Evolutionary conservation across 2,113 vertebrate species (phyloP), one percentile per base, ranked within the genome.

Genomic region (Uropsilus gracilis): DNA sequence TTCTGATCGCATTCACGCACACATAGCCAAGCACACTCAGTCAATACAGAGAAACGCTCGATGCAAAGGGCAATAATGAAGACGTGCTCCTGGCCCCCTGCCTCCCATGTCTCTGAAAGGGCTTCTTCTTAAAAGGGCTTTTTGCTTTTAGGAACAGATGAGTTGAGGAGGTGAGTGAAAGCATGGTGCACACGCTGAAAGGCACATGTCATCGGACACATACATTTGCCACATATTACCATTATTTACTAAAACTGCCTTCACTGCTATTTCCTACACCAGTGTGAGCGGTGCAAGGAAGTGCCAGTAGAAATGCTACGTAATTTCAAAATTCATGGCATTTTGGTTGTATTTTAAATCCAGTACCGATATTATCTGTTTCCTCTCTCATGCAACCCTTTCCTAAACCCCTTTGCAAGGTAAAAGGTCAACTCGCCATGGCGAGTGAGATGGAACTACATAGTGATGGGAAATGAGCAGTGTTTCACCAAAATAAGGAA

Each of bases 131-230:
- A 20, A 63, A 86, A 83, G 22, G 34, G 3, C 12, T 9, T 55
- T 80, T 81, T 75, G 26, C 4, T 91, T 89, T 90, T 39, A 55
- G 61, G 73, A 85, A 59, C n/a, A 85, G 95, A n/a, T 34, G 34
- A 83, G 16, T 3, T 85, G 39, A 86, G 37, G 17, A 57, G 48
- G 48, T 73, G 4, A 69, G 28, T 76, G 50, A 69, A 82, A 78
- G 44, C 20, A 71, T 61, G 30, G 1, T 53, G 32, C n/a, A 55
- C 2, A 22, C 20, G 72, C 16, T 28, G 17, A 39, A 42, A 72
- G 34, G n/a, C 37, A 9, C 39, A 30, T 16, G 30, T 32, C 44
- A 68, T 32, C 90, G 44, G 69, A 44, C n/a, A 81, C 8, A 61
- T 3, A 18, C 3, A 3, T 34, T 89, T 44, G 30, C 55, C 34